Conservation (phyloP, 1,140 invertebrate genomes). For the Drosophila busckii region DNA sequence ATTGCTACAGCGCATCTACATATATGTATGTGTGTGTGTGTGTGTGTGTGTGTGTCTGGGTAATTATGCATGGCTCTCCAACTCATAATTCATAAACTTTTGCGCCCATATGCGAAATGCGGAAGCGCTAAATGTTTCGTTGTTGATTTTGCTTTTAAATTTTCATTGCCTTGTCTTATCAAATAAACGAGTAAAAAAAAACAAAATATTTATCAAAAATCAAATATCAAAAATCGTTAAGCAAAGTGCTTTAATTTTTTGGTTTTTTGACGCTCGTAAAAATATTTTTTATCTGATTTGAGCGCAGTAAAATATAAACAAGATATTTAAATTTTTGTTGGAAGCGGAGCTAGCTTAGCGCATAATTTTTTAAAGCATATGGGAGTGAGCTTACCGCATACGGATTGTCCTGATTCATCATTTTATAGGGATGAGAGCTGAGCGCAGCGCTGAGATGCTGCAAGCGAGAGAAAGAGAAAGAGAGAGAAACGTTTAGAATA, state of each 20-base stretch:
- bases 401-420: conserved; percentile 78
- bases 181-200: conserved; percentile 4
- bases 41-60: conserved; percentile 20
- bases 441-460: conserved; percentile 19
- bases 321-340: too few relatives aligned
- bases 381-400: conserved; percentile 68
- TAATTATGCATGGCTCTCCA: conserved; percentile 61
- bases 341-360: not conserved
- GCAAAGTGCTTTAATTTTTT: too few relatives aligned
- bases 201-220: too few relatives aligned
- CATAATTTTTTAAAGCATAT: not conserved
- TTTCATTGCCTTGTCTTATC: conserved; percentile 39
- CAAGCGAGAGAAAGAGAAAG: conserved; percentile 9
- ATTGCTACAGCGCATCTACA: conserved; percentile 13
- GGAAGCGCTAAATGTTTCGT: conserved; percentile 58
- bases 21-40: conserved; percentile 11
- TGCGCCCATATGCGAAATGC: conserved; percentile 61
- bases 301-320: too few relatives aligned
- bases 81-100: conserved; percentile 69
- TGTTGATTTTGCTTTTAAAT: conserved; percentile 38
- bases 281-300: too few relatives aligned
- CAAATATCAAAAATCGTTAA: too few relatives aligned
- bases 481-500: conserved; percentile 13
- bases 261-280: too few relatives aligned
- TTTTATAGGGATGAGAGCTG: conserved; percentile 12